Evolutionary conservation across 92 coral and sea anemone genomes (phyloP).

Genomic region (Actinostola sp.): DNA sequence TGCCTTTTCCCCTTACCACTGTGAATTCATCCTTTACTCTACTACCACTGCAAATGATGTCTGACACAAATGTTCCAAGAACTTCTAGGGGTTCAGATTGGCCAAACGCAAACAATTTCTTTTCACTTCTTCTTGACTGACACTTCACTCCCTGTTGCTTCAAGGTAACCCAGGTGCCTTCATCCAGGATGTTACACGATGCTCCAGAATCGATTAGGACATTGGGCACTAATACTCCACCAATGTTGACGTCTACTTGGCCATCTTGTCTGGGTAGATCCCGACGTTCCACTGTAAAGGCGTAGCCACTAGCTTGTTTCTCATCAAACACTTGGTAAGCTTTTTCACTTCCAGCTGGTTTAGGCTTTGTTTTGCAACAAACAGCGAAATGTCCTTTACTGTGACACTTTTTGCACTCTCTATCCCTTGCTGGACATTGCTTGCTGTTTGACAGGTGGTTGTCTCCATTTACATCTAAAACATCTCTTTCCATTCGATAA

Average conservation of each 20-base stretch:
- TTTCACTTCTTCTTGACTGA: conserved; percentile 26
- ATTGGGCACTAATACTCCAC: conserved; percentile 37
- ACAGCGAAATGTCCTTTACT: background rate
- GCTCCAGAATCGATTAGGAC: conserved; percentile 51
- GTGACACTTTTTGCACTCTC: background rate
- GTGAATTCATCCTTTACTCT: conserved; percentile 55
- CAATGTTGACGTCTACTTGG: conserved; percentile 17
- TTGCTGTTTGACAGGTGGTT: background rate
- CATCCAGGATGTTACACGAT: conserved; percentile 41
- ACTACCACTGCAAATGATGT: conserved; percentile 38
- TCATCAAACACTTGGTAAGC: too few species aligned
- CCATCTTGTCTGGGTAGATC: background rate
- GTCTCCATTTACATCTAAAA: background rate
- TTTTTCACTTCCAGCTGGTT: background rate
- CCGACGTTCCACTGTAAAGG: conserved; percentile 24
- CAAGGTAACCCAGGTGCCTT: conserved; percentile 36
- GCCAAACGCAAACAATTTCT: conserved; percentile 41
- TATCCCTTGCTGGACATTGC: background rate
- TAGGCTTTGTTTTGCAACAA: background rate
- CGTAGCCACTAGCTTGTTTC: conserved; percentile 34
- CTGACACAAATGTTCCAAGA: conserved; percentile 31
- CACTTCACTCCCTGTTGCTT: conserved; percentile 23
- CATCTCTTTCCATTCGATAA: too few species aligned
- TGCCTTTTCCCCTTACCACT: conserved; percentile 47
- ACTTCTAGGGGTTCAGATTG: conserved; percentile 26